Conservation (phyloP, 2,888 invertebrate genomes). For the Hemithea aestivaria region DNA sequence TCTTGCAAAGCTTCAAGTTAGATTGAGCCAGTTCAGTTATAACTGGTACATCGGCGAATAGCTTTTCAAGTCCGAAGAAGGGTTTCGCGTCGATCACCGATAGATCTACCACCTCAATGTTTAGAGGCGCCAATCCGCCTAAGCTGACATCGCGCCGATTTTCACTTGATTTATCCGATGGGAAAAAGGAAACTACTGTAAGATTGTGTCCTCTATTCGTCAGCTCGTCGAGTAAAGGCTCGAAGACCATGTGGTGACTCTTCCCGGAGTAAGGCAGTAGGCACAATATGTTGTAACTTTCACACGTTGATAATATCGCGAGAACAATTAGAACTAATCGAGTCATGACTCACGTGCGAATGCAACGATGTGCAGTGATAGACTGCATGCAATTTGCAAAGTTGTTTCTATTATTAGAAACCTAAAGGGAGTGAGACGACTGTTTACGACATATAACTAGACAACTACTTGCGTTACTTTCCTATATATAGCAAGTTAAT, state of each 20-base stretch:
- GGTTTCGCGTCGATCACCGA: slow-evolving; percentile 29
- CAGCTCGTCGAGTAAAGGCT: slow-evolving; percentile 61
- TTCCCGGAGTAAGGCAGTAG: slow-evolving; percentile 66
- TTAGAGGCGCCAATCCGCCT: slow-evolving; percentile 33
- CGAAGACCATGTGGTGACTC: slow-evolving; percentile 72
- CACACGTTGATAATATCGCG: slow-evolving; percentile 22
- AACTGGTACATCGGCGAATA: slow-evolving; percentile 31
- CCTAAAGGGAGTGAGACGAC: not conserved
- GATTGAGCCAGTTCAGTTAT: slow-evolving; percentile 30
- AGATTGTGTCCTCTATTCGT: slow-evolving; percentile 61
- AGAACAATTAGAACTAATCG: slow-evolving; percentile 23
- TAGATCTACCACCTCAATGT: slow-evolving; percentile 43
- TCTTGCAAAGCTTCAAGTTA: slow-evolving; percentile 42
- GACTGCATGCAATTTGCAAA: slow-evolving; percentile 9
- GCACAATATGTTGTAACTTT: slow-evolving; percentile 51
- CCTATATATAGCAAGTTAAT: too few relatives aligned
- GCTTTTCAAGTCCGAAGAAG: slow-evolving; percentile 27
- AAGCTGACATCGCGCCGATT: slow-evolving; percentile 47
- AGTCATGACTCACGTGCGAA: slow-evolving; percentile 19
- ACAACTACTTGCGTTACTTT: too few relatives aligned
- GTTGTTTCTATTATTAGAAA: slow-evolving; percentile 19
- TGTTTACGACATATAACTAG: too few relatives aligned
- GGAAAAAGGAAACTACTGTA: slow-evolving; percentile 70
- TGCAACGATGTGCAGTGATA: slow-evolving; percentile 8
- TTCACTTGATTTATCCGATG: slow-evolving; percentile 29